Evolutionary conservation across 1,140 invertebrate genomes (phyloP), one percentile per base, ranked within the genome.

Genomic region (Bilobella aurantiaca): DNA sequence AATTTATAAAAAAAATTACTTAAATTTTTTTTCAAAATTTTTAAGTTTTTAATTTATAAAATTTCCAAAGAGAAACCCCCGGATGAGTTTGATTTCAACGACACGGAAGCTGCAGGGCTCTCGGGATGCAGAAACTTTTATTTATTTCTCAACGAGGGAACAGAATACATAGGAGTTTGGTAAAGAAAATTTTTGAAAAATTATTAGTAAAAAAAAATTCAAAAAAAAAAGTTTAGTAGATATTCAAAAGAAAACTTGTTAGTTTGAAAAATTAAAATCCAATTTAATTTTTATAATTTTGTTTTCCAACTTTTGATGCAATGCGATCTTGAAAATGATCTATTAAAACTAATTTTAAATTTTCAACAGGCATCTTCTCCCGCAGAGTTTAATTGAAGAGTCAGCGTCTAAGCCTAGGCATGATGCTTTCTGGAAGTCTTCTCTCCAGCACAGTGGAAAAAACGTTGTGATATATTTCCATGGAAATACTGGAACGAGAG

Each of bases 401-500:
- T 8, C 29, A 62, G 32, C 5, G 32, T 12, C 14, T 12, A 62
- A 34, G 14, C 8, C n/a, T 37, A 3, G 12, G 32, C 8, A 21
- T 25, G 32, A 62, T 3, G 16, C 5, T 5, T 62, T 62, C 30
- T 62, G 59, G 59, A 31, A 5, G 3, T 21, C 37, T 18, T 12
- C 29, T 3, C 34, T 62, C 5, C 14, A 18, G 3, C 3, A 25
- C 3, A 18, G 29, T 31, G 59, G 25, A 8, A 62, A 62, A 23
- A 3, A 37, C 23, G 37, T 62, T 14, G 79, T 93, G 27, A 75
- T 94, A 14, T 93, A 93, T 75, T 81, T 88, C 73, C 91, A 93
- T 80, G 93, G 93, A 3, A 96, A 96, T 76, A 88, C 90, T 5
- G 92, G 91, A 18, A 87, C 90, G 60, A 80, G 90, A 72, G 86